Conservation (phyloP, 2,888 invertebrate species). For the Coleophora flavipennella region DNA sequence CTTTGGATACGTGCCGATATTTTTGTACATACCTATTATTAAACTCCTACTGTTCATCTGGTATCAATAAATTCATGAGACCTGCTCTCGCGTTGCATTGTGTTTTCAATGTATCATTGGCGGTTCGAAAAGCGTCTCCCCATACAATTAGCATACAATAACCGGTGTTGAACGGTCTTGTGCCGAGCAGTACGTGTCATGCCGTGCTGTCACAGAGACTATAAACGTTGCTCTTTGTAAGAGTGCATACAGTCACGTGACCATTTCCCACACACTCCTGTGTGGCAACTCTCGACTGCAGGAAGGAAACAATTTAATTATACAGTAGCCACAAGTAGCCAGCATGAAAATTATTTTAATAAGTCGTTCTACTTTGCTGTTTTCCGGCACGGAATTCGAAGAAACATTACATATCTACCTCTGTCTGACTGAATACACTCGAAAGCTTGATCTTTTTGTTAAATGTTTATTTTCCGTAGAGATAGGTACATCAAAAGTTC, state of each 20-base stretch:
- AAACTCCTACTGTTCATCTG: no score
- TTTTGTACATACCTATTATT: no score
- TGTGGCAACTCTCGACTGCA: constrained; percentile 19
- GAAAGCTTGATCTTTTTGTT: no score
- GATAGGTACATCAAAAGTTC: no score
- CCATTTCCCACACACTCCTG: constrained; percentile 35
- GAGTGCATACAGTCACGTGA: constrained; percentile 41
- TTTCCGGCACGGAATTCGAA: background rate
- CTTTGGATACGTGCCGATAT: no score
- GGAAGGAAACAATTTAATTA: constrained; percentile 36
- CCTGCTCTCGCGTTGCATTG: no score
- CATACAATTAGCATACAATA: constrained; percentile 62
- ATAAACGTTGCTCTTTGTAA: constrained; percentile 5
- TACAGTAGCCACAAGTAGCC: constrained; percentile 17
- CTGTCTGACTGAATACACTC: no score
- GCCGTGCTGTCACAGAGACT: constrained; percentile 9
- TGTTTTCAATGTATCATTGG: background rate
- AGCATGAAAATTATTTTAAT: constrained; percentile 19
- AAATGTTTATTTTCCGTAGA: no score
- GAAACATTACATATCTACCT: no score
- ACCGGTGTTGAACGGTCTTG: constrained; percentile 44
- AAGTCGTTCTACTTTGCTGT: background rate
- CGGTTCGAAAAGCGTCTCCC: constrained; percentile 43
- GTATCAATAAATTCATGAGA: no score
- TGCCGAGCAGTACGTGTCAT: constrained; percentile 26